Conservation (phyloP, 2,113 vertebrate genomes). For the Pseudolaguvia tuberculata region DNA sequence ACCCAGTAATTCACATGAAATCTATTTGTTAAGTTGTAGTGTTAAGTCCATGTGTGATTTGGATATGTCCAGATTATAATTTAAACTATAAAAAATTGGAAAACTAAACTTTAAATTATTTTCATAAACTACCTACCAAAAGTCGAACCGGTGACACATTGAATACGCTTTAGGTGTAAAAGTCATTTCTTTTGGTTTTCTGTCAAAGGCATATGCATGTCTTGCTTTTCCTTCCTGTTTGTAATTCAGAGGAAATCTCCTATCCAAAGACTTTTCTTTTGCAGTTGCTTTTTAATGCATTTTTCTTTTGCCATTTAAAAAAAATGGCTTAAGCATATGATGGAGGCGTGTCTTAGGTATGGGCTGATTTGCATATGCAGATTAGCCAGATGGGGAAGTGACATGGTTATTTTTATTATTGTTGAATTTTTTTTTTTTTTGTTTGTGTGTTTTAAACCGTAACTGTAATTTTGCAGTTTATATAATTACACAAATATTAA, state of each 20-base stretch:
- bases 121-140: background rate
- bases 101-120: background rate
- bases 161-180: too few relatives aligned
- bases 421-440: constrained; percentile 14
- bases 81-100: background rate
- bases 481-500: constrained; percentile 62
- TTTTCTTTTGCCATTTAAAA: constrained; percentile 36
- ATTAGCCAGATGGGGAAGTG: background rate
- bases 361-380: constrained; percentile 41
- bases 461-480: constrained; percentile 58
- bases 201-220: background rate
- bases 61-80: background rate
- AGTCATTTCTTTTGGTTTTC: background rate
- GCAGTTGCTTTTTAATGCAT: constrained; percentile 6
- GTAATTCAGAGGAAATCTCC: background rate
- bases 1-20: background rate
- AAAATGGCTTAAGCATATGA: constrained; percentile 30
- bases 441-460: constrained; percentile 41
- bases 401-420: constrained; percentile 46
- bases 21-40: background rate
- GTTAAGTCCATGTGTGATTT: background rate
- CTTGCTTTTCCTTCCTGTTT: background rate
- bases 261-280: constrained; percentile 21
- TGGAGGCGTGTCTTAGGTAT: constrained; percentile 38
- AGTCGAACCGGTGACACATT: background rate